Percentiles rank a stretch among this genome's conserved stretches.
Evolutionary conservation across 2,888 invertebrate genomes (phyloP).

Genomic region (Drosophila pegasa): DNA sequence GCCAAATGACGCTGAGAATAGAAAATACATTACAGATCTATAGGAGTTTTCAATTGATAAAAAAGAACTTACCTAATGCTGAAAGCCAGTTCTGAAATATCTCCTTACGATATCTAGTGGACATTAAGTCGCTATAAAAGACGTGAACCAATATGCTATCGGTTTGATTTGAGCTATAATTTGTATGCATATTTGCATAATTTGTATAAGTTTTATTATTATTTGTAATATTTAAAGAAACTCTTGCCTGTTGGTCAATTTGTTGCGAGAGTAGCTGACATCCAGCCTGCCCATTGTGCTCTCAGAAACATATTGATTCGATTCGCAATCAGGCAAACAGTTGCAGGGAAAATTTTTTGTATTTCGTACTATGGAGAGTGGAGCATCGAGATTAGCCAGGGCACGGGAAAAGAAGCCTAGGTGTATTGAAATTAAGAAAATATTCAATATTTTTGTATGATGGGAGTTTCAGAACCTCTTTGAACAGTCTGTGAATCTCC

Average conservation of each 20-base stretch:
- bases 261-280: conserved; percentile 84
- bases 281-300: conserved; percentile 87
- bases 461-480: too few relatives aligned
- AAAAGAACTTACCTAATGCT: conserved; percentile 86
- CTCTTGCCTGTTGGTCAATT: conserved; percentile 72
- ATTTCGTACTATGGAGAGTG: conserved; percentile 62
- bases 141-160: conserved; percentile 88
- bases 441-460: too few relatives aligned
- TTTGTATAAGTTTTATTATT: too few relatives aligned
- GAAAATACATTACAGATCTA: neutral
- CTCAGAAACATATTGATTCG: conserved; percentile 88
- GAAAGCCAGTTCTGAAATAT: conserved; percentile 90
- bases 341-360: conserved; percentile 83
- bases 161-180: conserved; percentile 74
- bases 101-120: conserved; percentile 88
- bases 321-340: conserved; percentile 88
- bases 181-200: too few relatives aligned
- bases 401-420: conserved; percentile 80
- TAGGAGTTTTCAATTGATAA: neutral
- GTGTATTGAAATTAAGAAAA: too few relatives aligned
- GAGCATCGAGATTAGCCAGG: conserved; percentile 83
- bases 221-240: neutral
- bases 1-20: conserved; percentile 88
- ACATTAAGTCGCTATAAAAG: conserved; percentile 90
- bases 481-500: neutral